phyloP scores from a whole-genome alignment of 2,113 vertebrate species.

The Eulemur macaco region DNA sequence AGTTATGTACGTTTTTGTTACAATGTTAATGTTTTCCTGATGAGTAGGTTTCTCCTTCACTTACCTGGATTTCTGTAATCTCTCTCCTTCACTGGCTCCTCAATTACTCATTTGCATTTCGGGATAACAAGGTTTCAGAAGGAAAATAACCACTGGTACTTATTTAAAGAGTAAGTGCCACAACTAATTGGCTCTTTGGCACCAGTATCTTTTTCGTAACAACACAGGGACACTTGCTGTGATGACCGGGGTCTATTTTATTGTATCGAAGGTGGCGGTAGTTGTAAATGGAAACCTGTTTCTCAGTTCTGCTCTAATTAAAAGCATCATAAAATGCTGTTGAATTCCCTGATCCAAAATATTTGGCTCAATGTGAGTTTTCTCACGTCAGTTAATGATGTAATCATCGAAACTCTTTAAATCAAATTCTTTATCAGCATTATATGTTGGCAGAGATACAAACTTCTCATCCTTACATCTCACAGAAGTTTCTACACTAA shows the following conservation, averaged over 20 bases:
- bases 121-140: neutral
- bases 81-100: neutral
- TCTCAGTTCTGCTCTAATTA: conserved; percentile 56
- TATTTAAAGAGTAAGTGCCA: neutral
- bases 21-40: neutral
- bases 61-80: neutral
- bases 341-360: conserved; percentile 9
- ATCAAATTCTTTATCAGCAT: conserved; percentile 59
- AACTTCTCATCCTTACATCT: neutral
- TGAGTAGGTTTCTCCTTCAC: neutral
- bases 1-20: neutral
- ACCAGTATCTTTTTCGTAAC: neutral
- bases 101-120: neutral
- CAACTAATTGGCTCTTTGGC: neutral
- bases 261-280: conserved; percentile 16
- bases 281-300: neutral
- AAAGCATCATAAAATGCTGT: conserved; percentile 53
- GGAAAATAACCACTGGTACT: neutral
- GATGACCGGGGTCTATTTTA: neutral
- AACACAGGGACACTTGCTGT: neutral
- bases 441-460: neutral
- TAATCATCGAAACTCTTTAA: conserved; percentile 66
- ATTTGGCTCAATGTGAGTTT: conserved; percentile 47
- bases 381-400: conserved; percentile 33
- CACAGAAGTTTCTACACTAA: neutral